Conservation (phyloP, 2,888 invertebrate species). For the Cetonia aurata region DNA sequence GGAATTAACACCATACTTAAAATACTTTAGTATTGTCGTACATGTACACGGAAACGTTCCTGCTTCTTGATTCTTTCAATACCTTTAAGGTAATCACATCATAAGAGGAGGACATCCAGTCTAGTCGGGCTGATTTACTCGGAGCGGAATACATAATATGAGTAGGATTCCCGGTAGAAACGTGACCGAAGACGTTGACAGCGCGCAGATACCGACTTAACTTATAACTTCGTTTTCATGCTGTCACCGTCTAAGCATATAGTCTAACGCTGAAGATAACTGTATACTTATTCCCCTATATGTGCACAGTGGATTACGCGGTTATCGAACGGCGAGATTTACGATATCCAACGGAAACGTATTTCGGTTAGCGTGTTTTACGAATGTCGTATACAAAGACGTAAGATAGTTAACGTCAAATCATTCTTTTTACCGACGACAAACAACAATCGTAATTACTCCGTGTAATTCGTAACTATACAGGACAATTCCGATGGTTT, state of each 20-base stretch:
- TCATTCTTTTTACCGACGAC: not conserved
- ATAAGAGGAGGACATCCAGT: constrained; percentile 9
- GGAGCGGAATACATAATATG: constrained; percentile 15
- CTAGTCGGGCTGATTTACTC: constrained; percentile 21
- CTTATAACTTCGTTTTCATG: constrained; percentile 22
- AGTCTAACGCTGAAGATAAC: constrained; percentile 44
- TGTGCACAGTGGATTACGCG: constrained; percentile 45
- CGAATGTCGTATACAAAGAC: not conserved
- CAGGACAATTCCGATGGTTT: no score
- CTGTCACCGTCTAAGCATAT: constrained; percentile 20
- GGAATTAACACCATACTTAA: no score
- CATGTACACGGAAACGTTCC: no score
- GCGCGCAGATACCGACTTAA: constrained; percentile 21
- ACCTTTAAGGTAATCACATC: no score
- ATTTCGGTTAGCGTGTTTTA: constrained; percentile 25
- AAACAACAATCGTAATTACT: not conserved
- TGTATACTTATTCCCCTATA: constrained; percentile 48
- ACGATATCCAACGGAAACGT: constrained; percentile 40
- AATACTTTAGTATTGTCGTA: no score
- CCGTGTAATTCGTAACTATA: no score
- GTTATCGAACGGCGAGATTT: constrained; percentile 10
- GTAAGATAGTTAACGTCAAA: no score
- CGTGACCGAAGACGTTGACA: constrained; percentile 28
- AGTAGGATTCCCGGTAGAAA: constrained; percentile 31
- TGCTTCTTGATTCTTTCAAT: no score